A percentile compares a stretch with the other conserved stretches of the same genome.
Evolutionary conservation across 2,797 vertebrate species (phyloP).

Genomic region (Arrhamphus sclerolepis): DNA sequence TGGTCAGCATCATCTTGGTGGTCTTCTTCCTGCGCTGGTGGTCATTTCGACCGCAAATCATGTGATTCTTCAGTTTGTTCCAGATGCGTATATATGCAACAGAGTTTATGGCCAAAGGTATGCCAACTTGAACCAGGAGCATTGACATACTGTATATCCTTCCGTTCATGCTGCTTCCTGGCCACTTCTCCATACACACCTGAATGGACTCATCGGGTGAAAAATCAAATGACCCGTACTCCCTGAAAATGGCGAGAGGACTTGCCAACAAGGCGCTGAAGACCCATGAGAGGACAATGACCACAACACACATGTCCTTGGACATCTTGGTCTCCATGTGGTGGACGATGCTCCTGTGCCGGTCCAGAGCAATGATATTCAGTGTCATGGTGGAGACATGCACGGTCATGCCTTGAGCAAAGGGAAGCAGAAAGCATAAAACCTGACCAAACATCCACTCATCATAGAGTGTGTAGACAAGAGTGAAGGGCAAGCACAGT

Average conservation of each 20-base stretch:
- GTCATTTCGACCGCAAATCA: constrained; percentile 76
- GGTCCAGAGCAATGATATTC: constrained; percentile 93
- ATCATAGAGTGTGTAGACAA: constrained; percentile 88
- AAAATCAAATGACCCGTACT: constrained; percentile 87
- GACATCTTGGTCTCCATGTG: constrained; percentile 95
- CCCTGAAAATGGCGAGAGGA: constrained; percentile 94
- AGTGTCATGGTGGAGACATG: constrained; percentile 95
- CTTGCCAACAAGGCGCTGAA: constrained; percentile 90
- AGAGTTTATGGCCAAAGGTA: constrained; percentile 90
- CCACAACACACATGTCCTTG: constrained; percentile 85
- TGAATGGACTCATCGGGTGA: constrained; percentile 84
- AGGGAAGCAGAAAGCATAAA: constrained; percentile 90
- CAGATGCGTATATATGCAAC: constrained; percentile 91
- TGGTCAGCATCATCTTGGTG: constrained; percentile 93
- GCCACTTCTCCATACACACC: constrained; percentile 93
- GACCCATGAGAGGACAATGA: constrained; percentile 90
- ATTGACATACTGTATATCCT: constrained; percentile 90
- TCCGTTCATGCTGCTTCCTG: constrained; percentile 83
- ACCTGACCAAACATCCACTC: constrained; percentile 89
- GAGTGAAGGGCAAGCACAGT: constrained; percentile 91
- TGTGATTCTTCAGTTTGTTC: constrained; percentile 88
- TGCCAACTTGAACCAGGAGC: constrained; percentile 88
- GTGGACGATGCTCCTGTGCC: constrained; percentile 91
- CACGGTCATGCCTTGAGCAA: constrained; percentile 91
- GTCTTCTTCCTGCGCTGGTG: constrained; percentile 87